phyloP scores from a whole-genome alignment of 2,113 vertebrate species.

The Hemibagrus wyckioides region DNA sequence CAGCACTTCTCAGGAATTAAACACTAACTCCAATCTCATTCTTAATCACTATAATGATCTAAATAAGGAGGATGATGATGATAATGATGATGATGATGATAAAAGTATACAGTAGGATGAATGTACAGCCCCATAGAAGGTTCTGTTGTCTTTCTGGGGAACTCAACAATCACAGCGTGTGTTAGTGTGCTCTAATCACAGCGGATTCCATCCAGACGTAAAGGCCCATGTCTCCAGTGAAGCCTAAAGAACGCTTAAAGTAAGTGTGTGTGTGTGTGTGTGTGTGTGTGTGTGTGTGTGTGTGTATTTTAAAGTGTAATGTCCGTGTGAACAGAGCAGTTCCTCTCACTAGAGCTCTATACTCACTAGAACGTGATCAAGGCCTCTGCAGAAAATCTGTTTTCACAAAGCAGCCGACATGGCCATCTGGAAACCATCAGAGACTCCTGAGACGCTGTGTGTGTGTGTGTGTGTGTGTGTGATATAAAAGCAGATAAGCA shows the following conservation, averaged over 20 bases:
- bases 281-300: constrained; percentile 2
- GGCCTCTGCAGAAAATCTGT: constrained; percentile 41
- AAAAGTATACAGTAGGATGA: neutral
- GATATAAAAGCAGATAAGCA: constrained; percentile 4
- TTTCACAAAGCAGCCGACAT: constrained; percentile 52
- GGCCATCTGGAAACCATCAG: constrained; percentile 63
- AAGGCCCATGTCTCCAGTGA: neutral
- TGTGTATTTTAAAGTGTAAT: neutral
- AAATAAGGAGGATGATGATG: neutral
- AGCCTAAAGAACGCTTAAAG: neutral
- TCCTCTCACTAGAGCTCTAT: neutral
- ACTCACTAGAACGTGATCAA: constrained; percentile 40
- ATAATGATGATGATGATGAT: neutral
- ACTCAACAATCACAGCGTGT: neutral
- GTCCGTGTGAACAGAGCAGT: neutral
- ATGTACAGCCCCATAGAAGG: neutral
- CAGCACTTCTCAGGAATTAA: neutral
- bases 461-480: neutral
- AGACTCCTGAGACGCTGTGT: constrained; percentile 32
- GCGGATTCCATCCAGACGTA: neutral
- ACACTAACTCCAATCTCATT: neutral
- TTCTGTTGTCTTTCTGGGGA: neutral
- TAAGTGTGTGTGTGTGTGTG: neutral
- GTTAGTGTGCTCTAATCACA: neutral
- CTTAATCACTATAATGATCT: neutral